A percentile compares a stretch with the other conserved stretches of the same genome.
These are phyloP conservation scores for Lomographa bimaculata DNA, from an alignment of 2,888 invertebrate genomes.

Conservation along the genomic window DNA sequence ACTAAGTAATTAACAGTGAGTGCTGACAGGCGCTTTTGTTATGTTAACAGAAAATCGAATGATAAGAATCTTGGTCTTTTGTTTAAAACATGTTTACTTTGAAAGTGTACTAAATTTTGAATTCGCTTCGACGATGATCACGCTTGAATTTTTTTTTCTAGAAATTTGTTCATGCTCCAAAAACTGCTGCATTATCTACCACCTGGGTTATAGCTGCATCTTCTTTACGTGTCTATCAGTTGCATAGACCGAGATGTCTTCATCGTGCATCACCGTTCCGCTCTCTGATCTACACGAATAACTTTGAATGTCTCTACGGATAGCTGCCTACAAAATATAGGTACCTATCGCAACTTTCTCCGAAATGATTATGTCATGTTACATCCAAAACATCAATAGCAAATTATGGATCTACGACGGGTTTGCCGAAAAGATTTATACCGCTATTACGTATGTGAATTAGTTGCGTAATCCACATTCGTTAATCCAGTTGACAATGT, in stretches of 20 bases:
- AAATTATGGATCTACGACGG: slow-evolving; percentile 36
- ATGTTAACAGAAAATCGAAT: slow-evolving; percentile 10
- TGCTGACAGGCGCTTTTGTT: slow-evolving; percentile 26
- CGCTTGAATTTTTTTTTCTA: slow-evolving; percentile 11
- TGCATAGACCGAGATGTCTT: slow-evolving; percentile 25
- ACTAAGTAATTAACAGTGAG: slow-evolving; percentile 19
- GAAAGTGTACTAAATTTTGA: slow-evolving; percentile 12
- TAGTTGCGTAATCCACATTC: slow-evolving; percentile 22
- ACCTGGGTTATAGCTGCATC: slow-evolving; percentile 21
- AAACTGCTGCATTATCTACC: slow-evolving; percentile 15
- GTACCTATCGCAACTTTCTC: slow-evolving; percentile 46
- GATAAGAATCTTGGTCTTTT: slow-evolving; percentile 6
- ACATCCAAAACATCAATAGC: slow-evolving; percentile 32
- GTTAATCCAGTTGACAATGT: slow-evolving; percentile 1
- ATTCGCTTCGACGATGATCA: slow-evolving; percentile 5
- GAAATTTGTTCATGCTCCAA: slow-evolving; percentile 30
- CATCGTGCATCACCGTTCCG: slow-evolving; percentile 38
- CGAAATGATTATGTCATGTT: slow-evolving; percentile 43
- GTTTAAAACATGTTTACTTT: slow-evolving; percentile 2
- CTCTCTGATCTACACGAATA: slow-evolving; percentile 41
- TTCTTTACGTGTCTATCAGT: slow-evolving; percentile 30
- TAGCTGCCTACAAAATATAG: slow-evolving; percentile 41
- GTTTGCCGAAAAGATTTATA: slow-evolving; percentile 31
- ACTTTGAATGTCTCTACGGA: slow-evolving; percentile 30
- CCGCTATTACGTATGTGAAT: slow-evolving; percentile 24